These are phyloP conservation scores for Chondrosia reniformis DNA, from an alignment of 37 sponge, comb jelly and placozoan species.

Conservation along the genomic window DNA sequence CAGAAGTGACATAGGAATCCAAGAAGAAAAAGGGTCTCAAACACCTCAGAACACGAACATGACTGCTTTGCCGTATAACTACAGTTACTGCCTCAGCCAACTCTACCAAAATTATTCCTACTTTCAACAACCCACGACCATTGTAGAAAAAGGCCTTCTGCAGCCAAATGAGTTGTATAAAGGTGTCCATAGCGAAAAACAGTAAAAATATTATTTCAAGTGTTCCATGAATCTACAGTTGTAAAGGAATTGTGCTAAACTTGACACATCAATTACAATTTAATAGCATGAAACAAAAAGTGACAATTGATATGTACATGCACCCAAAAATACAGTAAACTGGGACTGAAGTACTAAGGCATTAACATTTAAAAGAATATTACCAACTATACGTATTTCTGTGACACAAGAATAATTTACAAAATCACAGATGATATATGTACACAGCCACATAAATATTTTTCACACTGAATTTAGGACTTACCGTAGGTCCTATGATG, in stretches of 20 bases:
- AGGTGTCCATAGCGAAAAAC: conserved; percentile 32
- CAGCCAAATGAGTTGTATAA: conserved; percentile 52
- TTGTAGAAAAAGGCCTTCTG: conserved; percentile 34
- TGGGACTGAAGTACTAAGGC: not conserved
- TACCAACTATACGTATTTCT: not conserved
- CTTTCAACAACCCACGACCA: conserved; percentile 43
- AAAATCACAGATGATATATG: too few species aligned
- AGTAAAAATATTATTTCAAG: conserved; percentile 47
- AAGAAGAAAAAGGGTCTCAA: conserved; percentile 74
- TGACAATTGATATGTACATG: conserved; percentile 7
- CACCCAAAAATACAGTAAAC: conserved; percentile 17
- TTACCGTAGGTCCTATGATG: too few species aligned
- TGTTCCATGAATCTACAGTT: conserved; percentile 30
- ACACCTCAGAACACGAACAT: conserved; percentile 58
- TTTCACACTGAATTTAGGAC: too few species aligned
- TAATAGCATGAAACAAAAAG: too few species aligned
- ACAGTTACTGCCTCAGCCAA: conserved; percentile 52
- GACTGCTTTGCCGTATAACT: conserved; percentile 22
- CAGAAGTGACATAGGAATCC: conserved; percentile 61
- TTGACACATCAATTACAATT: too few species aligned
- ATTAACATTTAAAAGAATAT: too few species aligned
- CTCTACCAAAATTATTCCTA: conserved; percentile 53
- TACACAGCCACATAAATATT: too few species aligned
- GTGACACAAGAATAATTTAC: too few species aligned
- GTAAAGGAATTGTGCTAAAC: too few species aligned